Evolutionary conservation across 2,888 invertebrate genomes (phyloP), one percentile per base, ranked within the genome.

Genomic region (Patella pellucida): DNA sequence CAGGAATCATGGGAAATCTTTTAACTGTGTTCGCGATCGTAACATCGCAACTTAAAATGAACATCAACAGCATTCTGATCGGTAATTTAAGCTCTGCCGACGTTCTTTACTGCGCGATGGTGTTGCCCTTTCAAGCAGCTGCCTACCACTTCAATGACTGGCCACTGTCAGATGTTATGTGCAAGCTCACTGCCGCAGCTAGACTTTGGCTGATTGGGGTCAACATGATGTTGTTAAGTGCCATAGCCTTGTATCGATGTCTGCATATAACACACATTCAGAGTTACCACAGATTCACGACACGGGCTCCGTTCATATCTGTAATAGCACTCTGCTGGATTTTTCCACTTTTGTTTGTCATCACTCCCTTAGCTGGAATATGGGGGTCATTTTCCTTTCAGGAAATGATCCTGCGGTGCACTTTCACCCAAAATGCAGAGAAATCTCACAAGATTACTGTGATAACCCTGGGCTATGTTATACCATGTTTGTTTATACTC

Each of bases 1-100:
- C 83, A 23, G 86, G 87, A 19, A 83, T 82, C 52, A 81, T 84
- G 11, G 86, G 86, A 41, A 87, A 87, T 79, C 78, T 84, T 11
- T 81, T 87, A n/a, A 87, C 86, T 3, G 83, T 87, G 5, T 75
- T 87, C 9, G 86, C 86, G n/a, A 86, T 87, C 52, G 52, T 85
- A n/a, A 85, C 83, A 56, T 85, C 85, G 52, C 85, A 84, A 68
- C 81, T 87, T 4, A 81, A 85, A 7, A 84, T 81, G 71, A 87
- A 85, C 76, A 83, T 87, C 70, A 87, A 87, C 82, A 85, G 86
- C 76, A 85, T 87, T 68, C 79, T 87, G 15, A 86, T 87, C 72
- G 85, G 86, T 50, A 85, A 86, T 77, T 82, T 85, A 71, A 86
- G 87, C 71, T 78, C 84, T 69, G 85, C 86, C 23, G 84, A 85